Evolutionary conservation across 2,888 invertebrate genomes (phyloP).

Genomic region (Perizoma affinitatum): DNA sequence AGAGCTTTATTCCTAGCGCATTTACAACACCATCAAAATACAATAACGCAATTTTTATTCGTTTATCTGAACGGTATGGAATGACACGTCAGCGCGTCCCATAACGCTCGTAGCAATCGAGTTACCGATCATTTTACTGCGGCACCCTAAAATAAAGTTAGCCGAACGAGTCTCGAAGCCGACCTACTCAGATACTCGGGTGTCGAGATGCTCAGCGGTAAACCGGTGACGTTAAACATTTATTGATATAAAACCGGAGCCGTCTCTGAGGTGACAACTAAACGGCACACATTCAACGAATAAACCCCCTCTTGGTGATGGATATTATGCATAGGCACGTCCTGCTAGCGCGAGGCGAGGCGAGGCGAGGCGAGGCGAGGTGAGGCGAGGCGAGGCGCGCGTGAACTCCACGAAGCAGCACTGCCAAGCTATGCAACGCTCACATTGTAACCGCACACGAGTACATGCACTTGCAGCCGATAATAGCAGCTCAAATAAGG

Average conservation of each 20-base stretch:
- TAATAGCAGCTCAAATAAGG: too few relatives aligned
- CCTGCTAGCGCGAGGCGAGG: too few relatives aligned
- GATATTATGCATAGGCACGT: too few relatives aligned
- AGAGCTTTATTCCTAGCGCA: conserved; percentile 12
- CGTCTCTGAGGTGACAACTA: too few relatives aligned
- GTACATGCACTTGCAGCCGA: too few relatives aligned
- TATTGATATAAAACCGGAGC: neutral
- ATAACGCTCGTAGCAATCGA: conserved; percentile 48
- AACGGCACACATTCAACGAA: too few relatives aligned
- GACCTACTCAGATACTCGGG: conserved; percentile 47
- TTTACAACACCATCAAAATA: conserved; percentile 31
- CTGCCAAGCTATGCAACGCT: too few relatives aligned
- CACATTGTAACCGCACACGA: too few relatives aligned
- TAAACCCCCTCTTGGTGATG: too few relatives aligned
- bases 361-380: too few relatives aligned
- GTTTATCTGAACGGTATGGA: conserved; percentile 27
- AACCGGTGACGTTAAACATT: conserved; percentile 21
- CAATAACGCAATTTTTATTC: conserved; percentile 28
- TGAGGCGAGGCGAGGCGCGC: too few relatives aligned
- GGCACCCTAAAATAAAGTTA: conserved; percentile 55
- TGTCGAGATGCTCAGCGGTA: conserved; percentile 22
- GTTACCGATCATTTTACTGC: conserved; percentile 43
- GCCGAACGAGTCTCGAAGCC: conserved; percentile 51
- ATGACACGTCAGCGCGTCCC: conserved; percentile 30
- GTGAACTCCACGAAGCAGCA: too few relatives aligned